phyloP scores from a whole-genome alignment of 2,113 vertebrate species.

The Neodon shergylaensis region DNA sequence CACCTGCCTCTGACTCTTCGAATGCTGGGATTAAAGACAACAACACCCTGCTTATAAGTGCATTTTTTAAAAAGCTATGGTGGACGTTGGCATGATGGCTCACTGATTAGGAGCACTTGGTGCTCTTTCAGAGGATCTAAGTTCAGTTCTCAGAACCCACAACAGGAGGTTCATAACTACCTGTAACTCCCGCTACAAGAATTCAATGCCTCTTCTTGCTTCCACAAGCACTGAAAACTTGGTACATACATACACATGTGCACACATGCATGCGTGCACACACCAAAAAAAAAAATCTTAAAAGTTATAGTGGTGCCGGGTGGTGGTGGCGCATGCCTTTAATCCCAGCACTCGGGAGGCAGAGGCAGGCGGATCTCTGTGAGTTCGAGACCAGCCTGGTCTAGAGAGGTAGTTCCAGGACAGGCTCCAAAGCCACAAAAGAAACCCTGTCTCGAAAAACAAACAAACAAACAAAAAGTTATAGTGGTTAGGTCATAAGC shows the following conservation, averaged over 20 bases:
- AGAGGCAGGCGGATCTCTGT: no score
- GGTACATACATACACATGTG: neutral
- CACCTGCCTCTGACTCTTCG: neutral
- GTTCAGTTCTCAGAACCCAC: neutral
- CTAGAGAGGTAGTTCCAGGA: no score
- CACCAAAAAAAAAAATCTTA: neutral
- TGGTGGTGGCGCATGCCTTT: no score
- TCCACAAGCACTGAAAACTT: neutral
- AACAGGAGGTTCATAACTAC: neutral
- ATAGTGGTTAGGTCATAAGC: neutral
- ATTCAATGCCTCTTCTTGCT: neutral
- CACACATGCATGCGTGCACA: no score
- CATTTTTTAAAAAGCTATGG: neutral
- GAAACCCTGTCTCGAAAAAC: no score
- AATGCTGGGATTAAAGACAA: neutral
- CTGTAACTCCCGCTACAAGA: neutral
- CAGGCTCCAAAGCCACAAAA: no score
- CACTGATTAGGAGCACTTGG: neutral
- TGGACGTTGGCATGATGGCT: neutral
- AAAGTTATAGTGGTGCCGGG: neutral
- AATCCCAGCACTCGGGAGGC: no score
- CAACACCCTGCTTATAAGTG: neutral
- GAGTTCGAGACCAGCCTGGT: no score
- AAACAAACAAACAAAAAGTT: no score
- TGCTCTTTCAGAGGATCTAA: neutral